A percentile compares a stretch with the other conserved stretches of the same genome.
phyloP scores from a whole-genome alignment of 2,113 vertebrate genomes.

The Circaetus cinerascens region DNA sequence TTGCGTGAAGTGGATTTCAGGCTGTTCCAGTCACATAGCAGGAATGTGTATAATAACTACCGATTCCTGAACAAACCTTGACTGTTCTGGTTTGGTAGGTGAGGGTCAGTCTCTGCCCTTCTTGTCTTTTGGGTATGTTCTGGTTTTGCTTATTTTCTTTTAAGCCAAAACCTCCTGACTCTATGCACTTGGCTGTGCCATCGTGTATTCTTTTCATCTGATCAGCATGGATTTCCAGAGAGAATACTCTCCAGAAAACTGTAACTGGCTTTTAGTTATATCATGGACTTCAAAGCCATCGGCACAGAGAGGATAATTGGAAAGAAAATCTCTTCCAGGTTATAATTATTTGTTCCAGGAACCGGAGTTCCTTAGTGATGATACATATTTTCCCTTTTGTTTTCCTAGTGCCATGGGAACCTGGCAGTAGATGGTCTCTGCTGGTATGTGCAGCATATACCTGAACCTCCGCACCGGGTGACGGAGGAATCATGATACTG shows the following conservation, averaged over 20 bases:
- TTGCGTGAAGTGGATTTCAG: fast-evolving
- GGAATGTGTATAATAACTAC: too few relatives aligned
- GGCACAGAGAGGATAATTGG: neutral
- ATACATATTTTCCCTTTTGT: neutral
- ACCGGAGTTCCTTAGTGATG: neutral
- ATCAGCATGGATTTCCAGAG: neutral
- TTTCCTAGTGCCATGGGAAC: neutral
- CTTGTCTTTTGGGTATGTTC: neutral
- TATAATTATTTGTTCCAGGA: neutral
- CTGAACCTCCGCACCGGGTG: neutral
- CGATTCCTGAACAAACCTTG: neutral
- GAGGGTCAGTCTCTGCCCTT: neutral
- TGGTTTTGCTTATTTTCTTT: neutral
- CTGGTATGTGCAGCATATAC: neutral
- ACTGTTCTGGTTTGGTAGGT: neutral
- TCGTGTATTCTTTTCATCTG: neutral
- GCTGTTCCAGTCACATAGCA: neutral
- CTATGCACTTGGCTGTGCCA: neutral
- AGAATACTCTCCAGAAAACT: neutral
- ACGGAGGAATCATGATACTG: neutral
- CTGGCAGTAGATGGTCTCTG: neutral
- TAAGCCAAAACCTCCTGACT: neutral
- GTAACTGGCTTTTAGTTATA: neutral
- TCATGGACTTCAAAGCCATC: neutral
- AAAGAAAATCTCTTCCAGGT: neutral